Base-by-base conservation (phyloP, 2,113 vertebrate genomes). In the Catharus fuscescens region DNA sequence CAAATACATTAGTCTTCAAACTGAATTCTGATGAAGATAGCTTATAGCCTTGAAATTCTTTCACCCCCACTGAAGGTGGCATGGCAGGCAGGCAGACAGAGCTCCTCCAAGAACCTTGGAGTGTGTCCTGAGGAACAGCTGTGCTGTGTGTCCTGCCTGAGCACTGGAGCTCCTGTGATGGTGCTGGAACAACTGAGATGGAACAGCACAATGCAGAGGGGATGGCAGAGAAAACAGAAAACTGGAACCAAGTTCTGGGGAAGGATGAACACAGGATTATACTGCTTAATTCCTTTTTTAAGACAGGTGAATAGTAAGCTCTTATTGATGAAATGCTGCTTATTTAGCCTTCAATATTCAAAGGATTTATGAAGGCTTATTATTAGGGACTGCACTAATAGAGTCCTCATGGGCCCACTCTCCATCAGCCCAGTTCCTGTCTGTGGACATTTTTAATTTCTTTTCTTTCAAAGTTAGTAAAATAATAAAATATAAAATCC, bases 111-210 rank as follows among this genome's bases (percentile, higher is more conserved):
- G 77, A 10, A 62, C 8, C 8, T 2, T 8, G 8, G 31, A 32
- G 10, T 0, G 1, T 9, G 25, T 62, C 52, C 56, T 52, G 42
- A 56, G 61, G 38, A 78, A 2, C 1, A 74, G 34, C 77, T 44
- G 50, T 40, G 57, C 79, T 59, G 47, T 16, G 42, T 53, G 29
- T 25, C 45, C 88, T 74, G 56, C 38, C 78, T 9, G 9, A 40
- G 9, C 1, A 0, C 53, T 25, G 38, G 21, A 50, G n/a, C 54
- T 19, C 0, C 24, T 1, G 50, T 9, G 52, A 12, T 1, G 3
- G 20, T 34, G 57, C 40, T n/a, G 54, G 23, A 69, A 57, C 32
- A 6, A 6, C 69, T 10, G 17, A 34, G 38, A 17, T 0, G 0
- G 4, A 38, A 19, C 1, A 64, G 70, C 59, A 69, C 64, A 31